Evolutionary conservation across 30 jellyfish, hydroid and myxozoan species (phyloP), one percentile per base, ranked within the genome.

Genomic region (Cassiopea andromeda): DNA sequence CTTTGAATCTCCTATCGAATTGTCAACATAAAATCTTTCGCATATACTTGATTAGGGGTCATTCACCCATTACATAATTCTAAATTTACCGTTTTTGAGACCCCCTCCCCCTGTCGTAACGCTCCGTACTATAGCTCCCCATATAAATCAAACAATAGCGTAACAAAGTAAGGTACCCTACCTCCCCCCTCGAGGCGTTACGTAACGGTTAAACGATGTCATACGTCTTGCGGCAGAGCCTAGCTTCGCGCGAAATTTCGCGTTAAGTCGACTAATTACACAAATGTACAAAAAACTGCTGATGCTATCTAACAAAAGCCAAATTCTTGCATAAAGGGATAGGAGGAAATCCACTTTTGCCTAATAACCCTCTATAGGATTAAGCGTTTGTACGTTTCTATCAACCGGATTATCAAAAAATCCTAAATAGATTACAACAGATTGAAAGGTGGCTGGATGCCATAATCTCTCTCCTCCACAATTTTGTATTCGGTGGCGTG

Each of bases 341-440:
- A 44, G 19, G 79, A 66, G 89, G 89, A 80, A 80, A 80, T 80
- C 89, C 89, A 27, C 47, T 60, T 60, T 48, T 57, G 59, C 19
- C 60, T 67, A 8, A 17, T 15, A 58, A 38, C 18, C 89, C 38
- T 48, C 64, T 17, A 81, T 49, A 58, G 67, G 90, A 81, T 81
- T 81, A 81, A 1, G 69, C 82, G 44, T 15, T 44, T 44, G 67
- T 50, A 7, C 7, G 18, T 46, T 64, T 81, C 57, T 44, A 48
- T 78, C 81, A 48, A 66, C 44, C 81, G 69, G 70, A 81, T 77
- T 77, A 70, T 70, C 79, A 70, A 43, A 61, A 43, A 70, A n/a
- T 70, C 79, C 79, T 70, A 43, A 70, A 70, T 70, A 7, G 79
- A 70, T 70, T 15, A 70, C 38, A 43, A 19, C 54, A n/a, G 19